phyloP scores from a whole-genome alignment of 2,888 invertebrate species.

The Acronicta alni region DNA sequence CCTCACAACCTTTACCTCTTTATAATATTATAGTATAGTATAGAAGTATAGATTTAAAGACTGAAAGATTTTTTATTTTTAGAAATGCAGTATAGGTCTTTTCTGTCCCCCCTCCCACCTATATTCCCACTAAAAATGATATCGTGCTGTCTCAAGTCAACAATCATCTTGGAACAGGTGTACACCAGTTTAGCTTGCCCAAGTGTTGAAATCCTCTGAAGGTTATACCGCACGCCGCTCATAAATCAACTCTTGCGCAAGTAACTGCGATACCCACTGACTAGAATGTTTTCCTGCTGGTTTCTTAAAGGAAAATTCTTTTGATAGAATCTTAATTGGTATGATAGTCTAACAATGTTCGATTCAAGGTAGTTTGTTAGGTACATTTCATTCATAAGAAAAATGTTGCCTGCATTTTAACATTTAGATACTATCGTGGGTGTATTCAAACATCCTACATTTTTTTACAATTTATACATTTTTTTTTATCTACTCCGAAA shows the following conservation, averaged over 20 bases:
- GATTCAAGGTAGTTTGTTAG: background rate
- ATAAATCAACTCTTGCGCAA: slow-evolving; percentile 17
- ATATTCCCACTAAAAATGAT: too few species aligned
- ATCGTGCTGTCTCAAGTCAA: background rate
- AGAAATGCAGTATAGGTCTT: too few species aligned
- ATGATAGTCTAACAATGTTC: background rate
- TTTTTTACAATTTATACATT: too few species aligned
- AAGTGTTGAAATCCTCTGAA: slow-evolving; percentile 35
- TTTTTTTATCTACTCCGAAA: too few species aligned
- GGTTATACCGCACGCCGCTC: slow-evolving; percentile 19
- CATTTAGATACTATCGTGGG: too few species aligned
- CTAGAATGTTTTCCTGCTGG: slow-evolving; percentile 20
- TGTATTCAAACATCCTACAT: too few species aligned
- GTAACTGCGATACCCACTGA: slow-evolving; percentile 6
- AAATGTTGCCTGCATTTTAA: too few species aligned
- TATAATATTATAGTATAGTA: too few species aligned
- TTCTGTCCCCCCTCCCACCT: too few species aligned
- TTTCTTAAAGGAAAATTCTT: slow-evolving; percentile 23
- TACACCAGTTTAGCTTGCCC: slow-evolving; percentile 1
- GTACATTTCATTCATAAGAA: background rate
- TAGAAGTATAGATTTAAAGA: too few species aligned
- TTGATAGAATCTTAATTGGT: slow-evolving; percentile 26
- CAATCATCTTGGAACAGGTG: slow-evolving; percentile 10
- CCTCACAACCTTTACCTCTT: too few species aligned
- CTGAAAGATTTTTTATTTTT: too few species aligned